A percentile compares a stretch with the other conserved stretches of the same genome.
phyloP scores from a whole-genome alignment of 1,140 invertebrate genomes.

The Aphaenogaster ashmeadi region DNA sequence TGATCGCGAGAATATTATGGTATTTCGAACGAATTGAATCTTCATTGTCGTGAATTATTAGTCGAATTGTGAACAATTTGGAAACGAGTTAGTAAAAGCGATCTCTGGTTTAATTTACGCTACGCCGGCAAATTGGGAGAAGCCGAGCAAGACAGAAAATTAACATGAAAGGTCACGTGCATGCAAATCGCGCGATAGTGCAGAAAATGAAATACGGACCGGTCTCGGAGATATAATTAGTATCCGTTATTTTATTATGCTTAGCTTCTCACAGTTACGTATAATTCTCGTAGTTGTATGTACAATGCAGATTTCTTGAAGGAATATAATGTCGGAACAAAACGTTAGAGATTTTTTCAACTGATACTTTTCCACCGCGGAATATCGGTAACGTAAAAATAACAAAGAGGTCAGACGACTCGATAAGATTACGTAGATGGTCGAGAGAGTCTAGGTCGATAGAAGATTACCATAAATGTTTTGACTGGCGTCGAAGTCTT shows the following conservation, averaged over 20 bases:
- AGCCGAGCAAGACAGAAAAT: conserved; percentile 51
- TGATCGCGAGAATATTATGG: neutral
- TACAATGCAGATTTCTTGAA: neutral
- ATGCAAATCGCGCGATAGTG: conserved; percentile 59
- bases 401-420: neutral
- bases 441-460: neutral
- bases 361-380: neutral
- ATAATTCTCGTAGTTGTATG: neutral
- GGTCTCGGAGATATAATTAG: conserved; percentile 31
- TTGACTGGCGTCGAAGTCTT: conserved; percentile 13
- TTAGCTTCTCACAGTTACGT: neutral
- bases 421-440: conserved; percentile 10
- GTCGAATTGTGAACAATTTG: neutral
- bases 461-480: conserved; percentile 45
- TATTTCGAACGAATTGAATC: neutral
- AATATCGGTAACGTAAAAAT: conserved; percentile 18
- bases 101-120: conserved; percentile 42
- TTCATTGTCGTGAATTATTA: conserved; percentile 31
- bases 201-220: conserved; percentile 43
- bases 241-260: conserved; percentile 52
- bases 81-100: conserved; percentile 22
- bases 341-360: neutral
- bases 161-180: conserved; percentile 60
- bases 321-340: neutral
- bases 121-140: conserved; percentile 43